These are phyloP conservation scores for Leptoteleia sp. DNA, from an alignment of 1,140 invertebrate species.

Conservation along the genomic window DNA sequence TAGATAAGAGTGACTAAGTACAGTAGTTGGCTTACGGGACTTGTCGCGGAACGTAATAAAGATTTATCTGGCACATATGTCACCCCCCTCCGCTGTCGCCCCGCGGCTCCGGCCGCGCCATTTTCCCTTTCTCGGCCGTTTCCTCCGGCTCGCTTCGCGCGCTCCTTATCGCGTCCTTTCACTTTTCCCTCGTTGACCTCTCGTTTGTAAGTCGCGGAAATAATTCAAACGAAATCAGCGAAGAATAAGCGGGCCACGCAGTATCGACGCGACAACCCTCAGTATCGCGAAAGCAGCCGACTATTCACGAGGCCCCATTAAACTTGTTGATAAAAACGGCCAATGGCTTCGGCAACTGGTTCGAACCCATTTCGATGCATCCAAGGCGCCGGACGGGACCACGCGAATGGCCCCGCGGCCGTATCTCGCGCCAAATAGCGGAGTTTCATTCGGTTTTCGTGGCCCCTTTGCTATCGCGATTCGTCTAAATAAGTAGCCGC, in stretches of 20 bases:
- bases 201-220: conserved; percentile 48
- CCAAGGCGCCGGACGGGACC: not conserved
- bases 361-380: conserved; percentile 16
- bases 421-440: conserved; percentile 35
- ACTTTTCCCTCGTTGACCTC: conserved; percentile 42
- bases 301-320: no score
- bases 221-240: conserved; percentile 50
- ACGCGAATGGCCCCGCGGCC: conserved; percentile 15
- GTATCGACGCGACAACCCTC: conserved; percentile 34
- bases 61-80: conserved; percentile 68
- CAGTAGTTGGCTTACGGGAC: conserved; percentile 67
- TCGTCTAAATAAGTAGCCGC: conserved; percentile 22
- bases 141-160: conserved; percentile 20
- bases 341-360: no score
- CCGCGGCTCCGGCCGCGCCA: conserved; percentile 44
- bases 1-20: conserved; percentile 68
- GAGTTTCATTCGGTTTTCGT: conserved; percentile 34
- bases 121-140: conserved; percentile 61
- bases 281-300: conserved; percentile 7
- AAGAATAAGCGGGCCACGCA: conserved; percentile 27
- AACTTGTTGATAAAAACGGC: no score
- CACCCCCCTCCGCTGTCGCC: conserved; percentile 50
- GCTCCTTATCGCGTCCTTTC: conserved; percentile 56
- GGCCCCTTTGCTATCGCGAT: conserved; percentile 19
- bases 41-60: conserved; percentile 68